Conservation (phyloP, 1,140 invertebrate genomes). For the Delia radicum region DNA sequence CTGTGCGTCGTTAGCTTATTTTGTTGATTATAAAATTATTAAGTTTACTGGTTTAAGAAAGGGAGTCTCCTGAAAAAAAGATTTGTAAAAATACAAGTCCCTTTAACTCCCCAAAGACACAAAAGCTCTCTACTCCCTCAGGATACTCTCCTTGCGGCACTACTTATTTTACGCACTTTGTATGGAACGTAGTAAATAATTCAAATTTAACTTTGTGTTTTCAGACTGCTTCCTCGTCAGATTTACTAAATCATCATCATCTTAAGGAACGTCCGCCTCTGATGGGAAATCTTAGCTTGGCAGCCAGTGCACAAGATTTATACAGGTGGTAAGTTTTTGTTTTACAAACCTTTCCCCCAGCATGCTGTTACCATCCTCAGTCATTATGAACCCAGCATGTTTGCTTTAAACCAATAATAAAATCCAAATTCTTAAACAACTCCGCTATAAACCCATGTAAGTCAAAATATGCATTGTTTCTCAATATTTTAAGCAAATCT, state of each 20-base stretch:
- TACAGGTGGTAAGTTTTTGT: conserved; percentile 56
- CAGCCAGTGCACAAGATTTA: conserved; percentile 57
- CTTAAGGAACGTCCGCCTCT: conserved; percentile 52
- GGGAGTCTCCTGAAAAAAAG: no score
- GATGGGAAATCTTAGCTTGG: conserved; percentile 53
- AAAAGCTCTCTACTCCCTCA: no score
- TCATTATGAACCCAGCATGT: neutral
- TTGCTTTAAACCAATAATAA: neutral
- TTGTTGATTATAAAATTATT: no score
- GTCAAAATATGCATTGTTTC: no score
- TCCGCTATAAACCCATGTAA: no score
- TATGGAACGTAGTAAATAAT: neutral
- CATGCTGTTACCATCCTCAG: neutral
- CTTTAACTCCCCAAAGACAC: no score
- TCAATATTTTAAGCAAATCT: neutral
- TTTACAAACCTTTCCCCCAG: neutral
- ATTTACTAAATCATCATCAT: conserved; percentile 53
- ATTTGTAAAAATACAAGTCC: no score
- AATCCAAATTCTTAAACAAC: neutral
- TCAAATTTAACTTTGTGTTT: conserved; percentile 8
- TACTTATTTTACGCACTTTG: neutral
- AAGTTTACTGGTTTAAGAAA: no score
- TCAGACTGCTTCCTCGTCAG: conserved; percentile 54
- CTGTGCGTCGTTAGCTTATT: no score
- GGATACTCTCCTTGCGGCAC: no score